These are phyloP conservation scores for Cataglyphis albicans DNA, from an alignment of 2,888 invertebrate species.

Conservation along the genomic window DNA sequence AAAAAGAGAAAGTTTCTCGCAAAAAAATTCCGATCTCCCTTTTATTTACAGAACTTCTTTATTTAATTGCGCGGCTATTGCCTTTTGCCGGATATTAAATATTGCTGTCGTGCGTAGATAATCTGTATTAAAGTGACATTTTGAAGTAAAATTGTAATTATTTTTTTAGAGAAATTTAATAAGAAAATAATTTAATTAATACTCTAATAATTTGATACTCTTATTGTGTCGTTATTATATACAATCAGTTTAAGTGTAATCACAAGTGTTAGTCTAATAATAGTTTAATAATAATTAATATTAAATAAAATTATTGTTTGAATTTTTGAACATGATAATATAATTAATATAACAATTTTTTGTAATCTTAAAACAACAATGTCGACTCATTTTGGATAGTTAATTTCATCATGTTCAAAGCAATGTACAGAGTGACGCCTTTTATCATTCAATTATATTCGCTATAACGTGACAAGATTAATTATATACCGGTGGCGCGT, in stretches of 20 bases:
- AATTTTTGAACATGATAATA: not conserved
- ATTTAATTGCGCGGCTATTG: not conserved
- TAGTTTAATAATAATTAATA: not conserved
- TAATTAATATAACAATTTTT: not conserved
- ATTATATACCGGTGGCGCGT: slow-evolving; percentile 4
- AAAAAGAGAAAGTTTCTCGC: not conserved
- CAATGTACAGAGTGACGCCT: not conserved
- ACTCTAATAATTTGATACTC: too few relatives aligned
- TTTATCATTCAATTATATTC: slow-evolving; percentile 20
- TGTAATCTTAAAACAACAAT: slow-evolving; percentile 5
- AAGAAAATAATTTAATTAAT: not conserved
- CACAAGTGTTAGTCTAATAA: not conserved
- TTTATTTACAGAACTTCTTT: not conserved
- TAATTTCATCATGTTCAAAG: not conserved
- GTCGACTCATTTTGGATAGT: not conserved
- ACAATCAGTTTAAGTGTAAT: not conserved
- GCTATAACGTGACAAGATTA: slow-evolving; percentile 24
- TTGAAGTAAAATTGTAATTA: not conserved
- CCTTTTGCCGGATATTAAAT: not conserved
- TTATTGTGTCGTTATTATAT: not conserved
- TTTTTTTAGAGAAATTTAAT: not conserved
- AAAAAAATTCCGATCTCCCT: not conserved
- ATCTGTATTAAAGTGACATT: not conserved
- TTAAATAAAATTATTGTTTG: not conserved
- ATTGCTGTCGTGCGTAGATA: not conserved